Evolutionary conservation across 2,113 vertebrate genomes (phyloP).

Genomic region (Aythya baeri): DNA sequence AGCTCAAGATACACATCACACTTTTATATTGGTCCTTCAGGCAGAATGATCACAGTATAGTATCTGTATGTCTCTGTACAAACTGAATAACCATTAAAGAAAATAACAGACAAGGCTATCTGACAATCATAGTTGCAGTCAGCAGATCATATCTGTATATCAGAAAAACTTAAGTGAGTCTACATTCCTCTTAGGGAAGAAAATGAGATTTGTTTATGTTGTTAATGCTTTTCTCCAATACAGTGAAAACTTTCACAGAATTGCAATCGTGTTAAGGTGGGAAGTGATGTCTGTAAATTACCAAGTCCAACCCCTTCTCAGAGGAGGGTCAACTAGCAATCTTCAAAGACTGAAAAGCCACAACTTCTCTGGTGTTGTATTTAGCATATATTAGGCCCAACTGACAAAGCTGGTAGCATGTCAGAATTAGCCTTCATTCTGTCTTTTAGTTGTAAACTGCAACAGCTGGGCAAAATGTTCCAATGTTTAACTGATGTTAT

Average conservation of each 20-base stretch:
- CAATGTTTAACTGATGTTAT: not conserved
- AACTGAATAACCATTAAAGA: not conserved
- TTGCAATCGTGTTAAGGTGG: not conserved
- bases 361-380: not conserved
- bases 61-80: not conserved
- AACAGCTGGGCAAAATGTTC: not conserved
- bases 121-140: not conserved
- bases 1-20: not conserved
- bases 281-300: not conserved
- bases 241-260: not conserved
- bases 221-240: not conserved
- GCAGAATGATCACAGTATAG: not conserved
- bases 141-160: not conserved
- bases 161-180: not conserved
- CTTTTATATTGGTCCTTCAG: not conserved
- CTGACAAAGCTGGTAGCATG: fast-evolving
- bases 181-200: not conserved
- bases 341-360: not conserved
- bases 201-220: not conserved
- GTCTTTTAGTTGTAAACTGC: not conserved
- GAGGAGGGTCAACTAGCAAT: not conserved
- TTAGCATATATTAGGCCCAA: not conserved
- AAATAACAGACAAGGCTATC: not conserved
- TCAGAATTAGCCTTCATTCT: not conserved
- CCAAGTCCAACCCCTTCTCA: not conserved